These are phyloP conservation scores for fruit fly (Drosophila melanogaster) DNA, from an alignment of 1,140 invertebrate genomes.

Conservation along the genomic window Release_6_plus_ISO1_MT NT_033779.5:20354501-20355000, in stretches of 20 bases:
- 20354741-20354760: conserved; percentile 28
- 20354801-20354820: conserved; percentile 30
- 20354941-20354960: conserved; percentile 35
- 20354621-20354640: neutral
- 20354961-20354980: conserved; percentile 27
- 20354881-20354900: conserved; percentile 45
- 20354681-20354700: neutral
- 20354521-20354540: neutral
- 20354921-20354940: conserved; percentile 19
- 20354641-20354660: conserved; percentile 4
- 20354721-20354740: conserved; percentile 17
- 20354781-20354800: conserved; percentile 11
- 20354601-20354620: neutral
- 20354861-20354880: conserved; percentile 62
- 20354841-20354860: conserved; percentile 54
- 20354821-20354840: conserved; percentile 37
- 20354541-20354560: too few relatives aligned
- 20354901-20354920: conserved; percentile 63
- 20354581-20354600: neutral
- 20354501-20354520: neutral
- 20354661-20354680: conserved; percentile 12
- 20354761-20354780: neutral
- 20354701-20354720: neutral
- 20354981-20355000: conserved; percentile 23
- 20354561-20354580: neutral